phyloP scores from a whole-genome alignment of 2,797 vertebrate genomes.

The Neosilurus hyrtlii region DNA sequence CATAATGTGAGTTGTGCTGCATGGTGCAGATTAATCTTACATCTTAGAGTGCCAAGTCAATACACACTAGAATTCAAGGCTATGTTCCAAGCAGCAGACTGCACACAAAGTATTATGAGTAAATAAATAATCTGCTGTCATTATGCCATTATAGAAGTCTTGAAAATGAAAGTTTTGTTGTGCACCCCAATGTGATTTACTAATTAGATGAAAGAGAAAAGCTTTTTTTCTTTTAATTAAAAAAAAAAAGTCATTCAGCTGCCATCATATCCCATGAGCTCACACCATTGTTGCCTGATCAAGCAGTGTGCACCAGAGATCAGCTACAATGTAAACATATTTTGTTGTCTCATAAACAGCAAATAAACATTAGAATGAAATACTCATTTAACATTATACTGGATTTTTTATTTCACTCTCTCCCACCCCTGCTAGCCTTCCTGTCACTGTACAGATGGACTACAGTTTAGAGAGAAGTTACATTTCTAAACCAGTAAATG shows the following conservation, averaged over 20 bases:
- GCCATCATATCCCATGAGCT: not conserved
- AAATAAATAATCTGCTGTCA: conserved; percentile 22
- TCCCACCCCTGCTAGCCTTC: not conserved
- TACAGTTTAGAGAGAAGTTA: not conserved
- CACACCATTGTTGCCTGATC: not conserved
- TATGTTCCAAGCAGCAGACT: conserved; percentile 6
- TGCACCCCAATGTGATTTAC: not conserved
- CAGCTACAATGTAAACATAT: not conserved
- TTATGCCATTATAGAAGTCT: not conserved
- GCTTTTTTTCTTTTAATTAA: not conserved
- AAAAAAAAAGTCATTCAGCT: not conserved
- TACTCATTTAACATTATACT: not conserved
- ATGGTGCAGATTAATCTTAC: conserved; percentile 2
- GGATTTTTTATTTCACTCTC: not conserved
- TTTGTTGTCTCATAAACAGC: not conserved
- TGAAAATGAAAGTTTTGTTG: not conserved
- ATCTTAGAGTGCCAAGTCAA: not conserved
- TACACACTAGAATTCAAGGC: not conserved
- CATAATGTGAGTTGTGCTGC: not conserved
- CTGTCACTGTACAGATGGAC: not conserved
- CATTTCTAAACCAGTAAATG: not conserved
- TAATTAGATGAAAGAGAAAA: not conserved
- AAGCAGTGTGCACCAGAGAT: not conserved
- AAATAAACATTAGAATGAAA: not conserved
- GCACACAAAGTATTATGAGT: conserved; percentile 9